Evolutionary conservation across 2,888 invertebrate species (phyloP).

Genomic region (Ectemnius cavifrons): DNA sequence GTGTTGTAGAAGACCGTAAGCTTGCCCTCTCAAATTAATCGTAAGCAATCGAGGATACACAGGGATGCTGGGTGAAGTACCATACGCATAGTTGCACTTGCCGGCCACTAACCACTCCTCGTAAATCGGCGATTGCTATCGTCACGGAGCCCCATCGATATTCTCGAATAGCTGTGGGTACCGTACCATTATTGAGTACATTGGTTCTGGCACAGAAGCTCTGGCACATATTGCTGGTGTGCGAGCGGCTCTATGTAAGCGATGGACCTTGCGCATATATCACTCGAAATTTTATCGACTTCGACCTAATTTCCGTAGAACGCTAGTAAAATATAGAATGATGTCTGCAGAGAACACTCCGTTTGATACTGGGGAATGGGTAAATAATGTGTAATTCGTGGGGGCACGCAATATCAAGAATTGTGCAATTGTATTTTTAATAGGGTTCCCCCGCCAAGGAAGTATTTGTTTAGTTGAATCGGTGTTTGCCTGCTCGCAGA

Average conservation of each 20-base stretch:
- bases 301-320: too few relatives aligned
- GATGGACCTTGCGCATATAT: too few relatives aligned
- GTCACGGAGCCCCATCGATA: constrained; percentile 40
- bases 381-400: too few relatives aligned
- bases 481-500: background rate
- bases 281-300: too few relatives aligned
- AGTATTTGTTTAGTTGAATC: constrained; percentile 11
- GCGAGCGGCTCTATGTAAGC: background rate
- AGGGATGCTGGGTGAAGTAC: constrained; percentile 26
- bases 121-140: constrained; percentile 59
- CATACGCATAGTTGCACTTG: constrained; percentile 46
- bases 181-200: background rate
- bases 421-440: constrained; percentile 1
- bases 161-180: constrained; percentile 2
- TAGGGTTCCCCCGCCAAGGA: background rate
- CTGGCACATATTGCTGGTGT: constrained; percentile 2
- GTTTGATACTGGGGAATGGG: too few relatives aligned
- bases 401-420: too few relatives aligned
- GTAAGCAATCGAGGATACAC: constrained; percentile 55
- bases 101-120: constrained; percentile 53
- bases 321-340: too few relatives aligned
- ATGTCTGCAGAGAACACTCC: too few relatives aligned
- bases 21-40: constrained; percentile 52
- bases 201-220: background rate
- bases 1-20: background rate